Evolutionary conservation across 2,113 vertebrate species (phyloP), one percentile per base, ranked within the genome.

Genomic region (Pholis gunnellus): DNA sequence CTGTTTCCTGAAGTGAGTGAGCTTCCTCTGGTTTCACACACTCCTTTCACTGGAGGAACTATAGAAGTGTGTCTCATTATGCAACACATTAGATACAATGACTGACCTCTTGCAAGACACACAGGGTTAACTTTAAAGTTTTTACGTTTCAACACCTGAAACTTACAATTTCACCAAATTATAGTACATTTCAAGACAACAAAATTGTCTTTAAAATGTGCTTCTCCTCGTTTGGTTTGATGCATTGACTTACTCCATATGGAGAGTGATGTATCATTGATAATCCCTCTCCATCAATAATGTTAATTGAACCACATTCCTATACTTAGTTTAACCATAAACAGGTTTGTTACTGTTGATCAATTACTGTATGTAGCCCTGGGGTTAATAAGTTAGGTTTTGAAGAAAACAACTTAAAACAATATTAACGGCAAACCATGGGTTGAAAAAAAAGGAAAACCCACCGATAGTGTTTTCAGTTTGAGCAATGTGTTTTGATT

Each of bases 11-110:
- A n/a, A n/a, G 81, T 81, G 89, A 89, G 68, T 64, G 71, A 81
- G 75, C 48, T 76, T 84, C 63, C 46, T 68, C 75, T 80, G 67
- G 59, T 89, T 91, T 93, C 92, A 78, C 86, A 91, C 87, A 91
- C 69, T 85, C 69, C 57, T 52, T 79, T 82, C 52, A 83, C 40
- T 50, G 22, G 31, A 63, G 52, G 46, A 81, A 88, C 82, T 86
- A 89, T 74, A 78, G 77, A 81, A 72, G 88, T 86, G 86, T 89
- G 87, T 38, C 77, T 71, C 25, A 59, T 87, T 75, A 60, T 61
- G 57, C 54, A 48, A 69, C 68, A 18, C 50, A 42, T 83, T 20
- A 68, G 25, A 56, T 36, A 38, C 50, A 1, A 4, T 65, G 7
- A 42, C 42, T 44, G 48, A 78, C 34, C 29, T 77, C 71, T 22